Evolutionary conservation across 2,888 invertebrate species (phyloP), one percentile per base, ranked within the genome.

Genomic region (Hypena proboscidalis): DNA sequence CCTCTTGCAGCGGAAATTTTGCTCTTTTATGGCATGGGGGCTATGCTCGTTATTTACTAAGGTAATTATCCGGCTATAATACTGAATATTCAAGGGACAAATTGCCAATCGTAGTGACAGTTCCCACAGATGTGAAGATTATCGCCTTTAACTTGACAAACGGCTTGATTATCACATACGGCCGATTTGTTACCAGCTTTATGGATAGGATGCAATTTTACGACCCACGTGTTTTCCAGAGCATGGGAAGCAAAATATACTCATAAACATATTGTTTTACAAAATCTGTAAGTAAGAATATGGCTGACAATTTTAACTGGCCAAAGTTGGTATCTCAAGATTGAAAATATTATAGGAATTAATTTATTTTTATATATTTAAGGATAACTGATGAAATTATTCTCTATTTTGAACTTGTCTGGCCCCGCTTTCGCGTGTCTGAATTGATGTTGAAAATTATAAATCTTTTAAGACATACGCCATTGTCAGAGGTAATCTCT

Each of bases 11-110:
- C 80, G 84, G 82, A 88, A 88, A 86, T 85, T 89, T 88, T 83
- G 85, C 83, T 86, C 88, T 83, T 90, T 88, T 88, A 85, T 76
- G 83, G 84, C 65, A 77, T 78, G 75, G 68, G 71, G 77, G 75
- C 78, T 83, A 86, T 85, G 83, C 80, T 83, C 69, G 81, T 83
- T 88, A 87, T 88, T 88, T 85, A 81, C 86, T 77, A 76, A 77
- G 71, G 74, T 85, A 85, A 90, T 89, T 89, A 86, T 83, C 72
- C 67, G 73, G 68, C 76, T 69, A 82, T 86, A 80, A 82, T 78
- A 76, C 76, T 79, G 74, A 80, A 83, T 84, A 83, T 83, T 84
- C 70, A 76, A 69, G 58, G 61, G 79, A 85, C 83, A 85, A 86
- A 85, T 86, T 85, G 80, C 68, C 66, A 63, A 67, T 66, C 64